Percentiles rank a stretch among this genome's conserved stretches.
Evolutionary conservation across 1,140 invertebrate genomes (phyloP).

Genomic region (Mya arenaria): DNA sequence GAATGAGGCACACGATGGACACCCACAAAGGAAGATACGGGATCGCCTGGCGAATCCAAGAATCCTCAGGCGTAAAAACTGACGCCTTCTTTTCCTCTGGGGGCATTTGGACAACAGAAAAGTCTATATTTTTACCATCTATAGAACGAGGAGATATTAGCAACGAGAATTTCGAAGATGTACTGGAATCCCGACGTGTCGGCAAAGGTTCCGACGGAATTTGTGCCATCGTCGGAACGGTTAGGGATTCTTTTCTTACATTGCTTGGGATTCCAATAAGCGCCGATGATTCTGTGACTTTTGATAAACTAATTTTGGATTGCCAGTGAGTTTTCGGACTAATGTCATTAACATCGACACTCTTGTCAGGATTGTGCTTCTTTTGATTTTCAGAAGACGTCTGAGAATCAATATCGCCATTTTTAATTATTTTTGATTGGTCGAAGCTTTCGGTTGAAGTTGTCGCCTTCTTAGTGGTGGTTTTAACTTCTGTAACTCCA

Average conservation of each 20-base stretch:
- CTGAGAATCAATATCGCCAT: no score
- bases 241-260: not conserved
- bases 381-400: no score
- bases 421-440: no score
- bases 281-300: no score
- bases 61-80: slow-evolving; percentile 82
- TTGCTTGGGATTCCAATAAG: not conserved
- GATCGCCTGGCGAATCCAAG: slow-evolving; percentile 92
- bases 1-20: slow-evolving; percentile 92
- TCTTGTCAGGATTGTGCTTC: no score
- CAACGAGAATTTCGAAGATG: not conserved
- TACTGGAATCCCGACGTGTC: not conserved
- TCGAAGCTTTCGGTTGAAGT: no score
- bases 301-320: no score
- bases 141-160: not conserved
- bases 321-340: no score
- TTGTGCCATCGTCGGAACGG: not conserved
- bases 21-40: slow-evolving; percentile 92
- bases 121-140: not conserved
- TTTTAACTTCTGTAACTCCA: not conserved
- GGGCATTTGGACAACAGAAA: not conserved
- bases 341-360: no score
- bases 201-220: not conserved
- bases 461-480: no score
- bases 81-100: slow-evolving; percentile 39